phyloP scores from a whole-genome alignment of 2,797 vertebrate genomes.

The Myotis pilosus region DNA sequence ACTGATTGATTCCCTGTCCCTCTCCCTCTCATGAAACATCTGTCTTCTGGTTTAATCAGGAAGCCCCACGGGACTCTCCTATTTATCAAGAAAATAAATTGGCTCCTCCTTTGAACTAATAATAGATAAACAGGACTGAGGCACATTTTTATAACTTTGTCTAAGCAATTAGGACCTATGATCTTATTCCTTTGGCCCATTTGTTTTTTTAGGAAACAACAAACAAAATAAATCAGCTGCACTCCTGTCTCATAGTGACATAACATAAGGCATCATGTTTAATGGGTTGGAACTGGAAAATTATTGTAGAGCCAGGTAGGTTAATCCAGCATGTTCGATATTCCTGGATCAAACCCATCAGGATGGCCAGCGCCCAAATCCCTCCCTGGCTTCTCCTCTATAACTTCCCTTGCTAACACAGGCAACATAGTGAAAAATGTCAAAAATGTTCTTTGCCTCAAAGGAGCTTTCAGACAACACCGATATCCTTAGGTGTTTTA shows the following conservation, averaged over 20 bases:
- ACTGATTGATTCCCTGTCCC: constrained; percentile 72
- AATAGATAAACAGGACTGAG: constrained; percentile 57
- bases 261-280: constrained; percentile 55
- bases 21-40: constrained; percentile 67
- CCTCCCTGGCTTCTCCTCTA: not conserved
- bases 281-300: constrained; percentile 69
- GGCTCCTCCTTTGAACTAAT: constrained; percentile 63
- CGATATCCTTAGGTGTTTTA: not conserved
- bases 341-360: not conserved
- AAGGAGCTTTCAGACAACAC: not conserved
- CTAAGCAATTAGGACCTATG: constrained; percentile 58
- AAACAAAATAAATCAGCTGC: constrained; percentile 72
- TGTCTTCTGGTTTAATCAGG: constrained; percentile 73
- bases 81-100: constrained; percentile 71
- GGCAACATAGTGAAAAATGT: not conserved
- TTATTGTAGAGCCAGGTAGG: constrained; percentile 58
- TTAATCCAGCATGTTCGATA: constrained; percentile 66
- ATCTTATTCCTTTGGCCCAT: constrained; percentile 34
- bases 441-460: not conserved
- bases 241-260: constrained; percentile 44
- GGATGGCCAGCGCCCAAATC: not conserved
- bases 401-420: not conserved
- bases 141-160: constrained; percentile 62
- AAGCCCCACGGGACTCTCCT: constrained; percentile 52
- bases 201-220: constrained; percentile 50